Evolutionary conservation across 2,888 invertebrate species (phyloP), one percentile per base, ranked within the genome.

Genomic region (Sminthurides aquaticus): DNA sequence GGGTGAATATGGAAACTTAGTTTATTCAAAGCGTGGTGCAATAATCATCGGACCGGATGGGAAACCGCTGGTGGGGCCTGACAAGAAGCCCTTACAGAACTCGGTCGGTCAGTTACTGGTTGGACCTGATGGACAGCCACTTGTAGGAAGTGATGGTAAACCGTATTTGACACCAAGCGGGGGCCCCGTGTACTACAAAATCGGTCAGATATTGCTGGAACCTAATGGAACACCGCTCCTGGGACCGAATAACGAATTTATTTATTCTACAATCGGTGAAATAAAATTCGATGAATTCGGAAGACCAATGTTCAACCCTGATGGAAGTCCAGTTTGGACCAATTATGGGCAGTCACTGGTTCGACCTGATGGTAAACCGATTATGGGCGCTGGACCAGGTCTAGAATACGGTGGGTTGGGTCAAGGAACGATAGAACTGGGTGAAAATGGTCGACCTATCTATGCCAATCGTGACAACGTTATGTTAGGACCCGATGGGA

Each of bases 401-500:
- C 43, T 34, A 5, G 43, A 5, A 11, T 34, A 34, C 15, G 43
- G 8, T 34, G 43, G 43, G 15, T 11, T 34, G 43, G 43, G 43
- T 34, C 43, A 34, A 34, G 43, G 43, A 15, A 15, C 15, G 43
- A 34, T 34, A 5, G 15, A 34, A 34, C 43, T 34, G 43, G 43
- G 15, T 34, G 28, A 2, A n/a, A 58, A 28, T 3, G 58, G 58
- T 2, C 2, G 11, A 25, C 58, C 58, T 2, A 25, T 34, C 2
- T 58, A 58, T 20, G 22, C 11, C 18, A 43, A 43, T 3, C 28
- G 22, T n/a, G 58, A 43, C 5, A n/a, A n/a, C 2, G 22, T 20
- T n/a, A 43, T 58, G 27, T n/a, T 27, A n/a, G 60, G 60, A 2
- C 49, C 28, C 2, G 62, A 62, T 34, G 62, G 62, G 24, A 28